These are phyloP conservation scores for Xylocopa sonorina DNA, from an alignment of 1,140 invertebrate genomes.

Conservation along the genomic window DNA sequence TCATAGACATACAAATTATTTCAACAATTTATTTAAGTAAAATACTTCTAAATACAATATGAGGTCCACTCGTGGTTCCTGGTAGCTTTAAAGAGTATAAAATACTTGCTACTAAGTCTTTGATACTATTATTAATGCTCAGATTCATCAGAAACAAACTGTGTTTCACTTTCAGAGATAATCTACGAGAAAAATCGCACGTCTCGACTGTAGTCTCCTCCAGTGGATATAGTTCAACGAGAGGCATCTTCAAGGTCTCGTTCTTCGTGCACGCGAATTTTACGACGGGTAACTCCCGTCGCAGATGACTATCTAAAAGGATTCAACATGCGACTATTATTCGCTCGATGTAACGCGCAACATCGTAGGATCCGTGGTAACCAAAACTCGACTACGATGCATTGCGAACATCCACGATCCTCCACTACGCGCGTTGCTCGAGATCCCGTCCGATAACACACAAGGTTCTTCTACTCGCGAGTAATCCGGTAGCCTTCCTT, in stretches of 20 bases:
- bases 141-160: no score
- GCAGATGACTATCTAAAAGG: slow-evolving; percentile 14
- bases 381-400: slow-evolving; percentile 7
- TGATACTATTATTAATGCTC: no score
- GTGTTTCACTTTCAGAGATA: no score
- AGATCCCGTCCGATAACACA: background rate
- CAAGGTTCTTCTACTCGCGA: slow-evolving; percentile 2
- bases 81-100: no score
- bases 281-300: background rate
- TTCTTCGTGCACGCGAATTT: slow-evolving; percentile 4
- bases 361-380: slow-evolving; percentile 12
- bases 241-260: background rate
- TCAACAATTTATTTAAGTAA: no score
- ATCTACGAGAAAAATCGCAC: background rate
- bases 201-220: background rate
- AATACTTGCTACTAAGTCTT: no score
- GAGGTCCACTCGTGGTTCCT: no score
- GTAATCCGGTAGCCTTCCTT: background rate
- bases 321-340: slow-evolving; percentile 11
- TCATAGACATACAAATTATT: no score
- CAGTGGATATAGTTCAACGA: background rate
- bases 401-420: slow-evolving; percentile 9
- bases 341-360: slow-evolving; percentile 17
- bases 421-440: background rate
- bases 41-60: no score